Evolutionary conservation across 2,888 invertebrate genomes (phyloP), one percentile per base, ranked within the genome.

Genomic region (Platycheirus albimanus): DNA sequence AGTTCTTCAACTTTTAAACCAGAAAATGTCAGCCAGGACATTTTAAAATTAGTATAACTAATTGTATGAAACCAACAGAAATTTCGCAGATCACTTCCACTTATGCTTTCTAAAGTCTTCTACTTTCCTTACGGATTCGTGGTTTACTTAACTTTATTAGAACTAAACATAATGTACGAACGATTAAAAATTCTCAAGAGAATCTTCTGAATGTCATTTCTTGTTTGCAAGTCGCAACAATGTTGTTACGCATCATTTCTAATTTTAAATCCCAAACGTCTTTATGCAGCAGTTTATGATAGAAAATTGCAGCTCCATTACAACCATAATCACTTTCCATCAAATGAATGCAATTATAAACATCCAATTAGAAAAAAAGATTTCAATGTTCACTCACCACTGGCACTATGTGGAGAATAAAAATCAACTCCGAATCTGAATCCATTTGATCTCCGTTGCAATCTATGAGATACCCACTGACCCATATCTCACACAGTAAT

Each of bases 401-500:
- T 24, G 13, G 15, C n/a, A n/a, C n/a, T n/a, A n/a, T n/a, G n/a
- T n/a, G n/a, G n/a, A 47, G 47, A 15, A 20, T 38, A 38, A 43
- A 63, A 64, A 51, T 66, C 61, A 54, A 76, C 61, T 49, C 10
- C 54, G 17, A 76, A 66, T 49, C n/a, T 47, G 24, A 76, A 67
- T 6, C 15, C 56, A 38, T 36, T 78, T 78, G 77, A 66, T 66
- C 58, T 67, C 30, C 45, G 15, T 20, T 17, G 13, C 54, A 41
- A 76, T 76, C 75, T 75, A 64, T 58, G 33, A 81, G 61, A 81
- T 69, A 71, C 67, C 77, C 81, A 81, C 76, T 81, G 81, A 81
- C 81, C 81, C 81, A 81, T 81, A 81, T 81, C 77, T 71, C 80
- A 81, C 77, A 71, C 71, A 49, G 43, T 52, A 67, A 71, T 71